Conservation (phyloP, 2,888 invertebrate genomes). For the Meiosimyza platycephala region DNA sequence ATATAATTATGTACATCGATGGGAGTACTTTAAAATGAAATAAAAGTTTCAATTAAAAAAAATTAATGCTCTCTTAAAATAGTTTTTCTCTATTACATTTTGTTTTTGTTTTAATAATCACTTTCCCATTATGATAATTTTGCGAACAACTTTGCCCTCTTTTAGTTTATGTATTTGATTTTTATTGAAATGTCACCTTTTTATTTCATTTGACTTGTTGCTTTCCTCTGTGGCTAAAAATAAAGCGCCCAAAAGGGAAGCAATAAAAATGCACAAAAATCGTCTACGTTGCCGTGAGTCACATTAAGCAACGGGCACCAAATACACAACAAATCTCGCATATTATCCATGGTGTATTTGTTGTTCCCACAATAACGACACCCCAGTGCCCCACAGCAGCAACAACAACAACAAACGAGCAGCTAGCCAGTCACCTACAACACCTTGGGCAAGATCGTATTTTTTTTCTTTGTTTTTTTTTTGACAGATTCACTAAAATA, state of each 20-base stretch:
- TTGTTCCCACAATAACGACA: constrained; percentile 14
- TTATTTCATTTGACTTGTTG: constrained; percentile 7
- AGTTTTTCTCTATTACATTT: too few relatives aligned
- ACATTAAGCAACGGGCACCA: constrained; percentile 11
- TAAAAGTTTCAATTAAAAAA: too few relatives aligned
- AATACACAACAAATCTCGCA: not conserved
- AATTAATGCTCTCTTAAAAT: too few relatives aligned
- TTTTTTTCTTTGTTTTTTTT: too few relatives aligned
- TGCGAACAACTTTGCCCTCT: too few relatives aligned
- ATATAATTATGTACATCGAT: too few relatives aligned
- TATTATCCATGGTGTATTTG: not conserved
- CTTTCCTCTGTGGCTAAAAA: constrained; percentile 17
- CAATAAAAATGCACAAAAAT: constrained; percentile 29
- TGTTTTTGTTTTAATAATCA: too few relatives aligned
- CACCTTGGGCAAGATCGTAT: not conserved
- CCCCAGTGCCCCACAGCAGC: not conserved
- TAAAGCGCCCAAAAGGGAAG: constrained; percentile 16
- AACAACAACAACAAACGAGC: not conserved
- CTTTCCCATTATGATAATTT: too few relatives aligned
- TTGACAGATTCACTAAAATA: not conserved
- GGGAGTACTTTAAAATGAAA: too few relatives aligned
- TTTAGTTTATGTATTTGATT: too few relatives aligned
- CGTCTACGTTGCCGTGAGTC: constrained; percentile 34
- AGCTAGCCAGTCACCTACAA: not conserved
- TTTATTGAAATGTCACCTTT: too few relatives aligned